Evolutionary conservation across 2,113 vertebrate genomes (phyloP).

Genomic region (Zapornia atra): DNA sequence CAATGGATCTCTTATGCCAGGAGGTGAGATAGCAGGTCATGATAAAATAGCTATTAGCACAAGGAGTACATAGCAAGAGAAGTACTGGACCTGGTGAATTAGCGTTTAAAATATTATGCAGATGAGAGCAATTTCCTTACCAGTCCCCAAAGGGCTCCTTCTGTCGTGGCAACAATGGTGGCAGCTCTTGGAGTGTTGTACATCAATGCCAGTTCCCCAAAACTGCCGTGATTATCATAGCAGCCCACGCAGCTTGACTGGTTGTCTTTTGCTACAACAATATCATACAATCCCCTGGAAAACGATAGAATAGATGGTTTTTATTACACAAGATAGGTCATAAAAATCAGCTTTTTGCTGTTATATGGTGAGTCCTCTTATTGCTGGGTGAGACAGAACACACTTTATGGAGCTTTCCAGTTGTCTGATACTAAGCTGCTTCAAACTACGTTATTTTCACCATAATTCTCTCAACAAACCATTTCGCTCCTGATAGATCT

Average conservation of each 20-base stretch:
- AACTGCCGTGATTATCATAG: conserved; percentile 96
- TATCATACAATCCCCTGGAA: conserved; percentile 91
- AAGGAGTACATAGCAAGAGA: neutral
- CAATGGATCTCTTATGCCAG: neutral
- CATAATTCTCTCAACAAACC: neutral
- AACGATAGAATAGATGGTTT: conserved; percentile 28
- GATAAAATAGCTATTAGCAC: neutral
- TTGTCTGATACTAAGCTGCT: neutral
- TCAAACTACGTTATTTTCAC: neutral
- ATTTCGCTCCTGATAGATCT: neutral
- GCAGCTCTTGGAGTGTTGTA: conserved; percentile 98
- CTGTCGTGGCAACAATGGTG: conserved; percentile 91
- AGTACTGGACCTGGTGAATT: neutral
- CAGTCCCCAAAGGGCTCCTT: conserved; percentile 96
- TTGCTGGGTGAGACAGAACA: neutral
- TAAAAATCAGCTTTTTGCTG: neutral
- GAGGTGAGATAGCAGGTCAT: neutral
- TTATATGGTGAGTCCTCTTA: neutral
- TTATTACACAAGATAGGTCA: conserved; percentile 34
- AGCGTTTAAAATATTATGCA: neutral
- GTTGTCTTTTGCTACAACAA: conserved; percentile 87
- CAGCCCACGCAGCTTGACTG: conserved; percentile 86
- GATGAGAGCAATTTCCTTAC: conserved; percentile 76
- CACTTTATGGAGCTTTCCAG: neutral
- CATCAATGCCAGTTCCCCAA: conserved; percentile 97